Evolutionary conservation across 2,797 vertebrate genomes (phyloP).

Genomic region (Labroides dimidiatus): DNA sequence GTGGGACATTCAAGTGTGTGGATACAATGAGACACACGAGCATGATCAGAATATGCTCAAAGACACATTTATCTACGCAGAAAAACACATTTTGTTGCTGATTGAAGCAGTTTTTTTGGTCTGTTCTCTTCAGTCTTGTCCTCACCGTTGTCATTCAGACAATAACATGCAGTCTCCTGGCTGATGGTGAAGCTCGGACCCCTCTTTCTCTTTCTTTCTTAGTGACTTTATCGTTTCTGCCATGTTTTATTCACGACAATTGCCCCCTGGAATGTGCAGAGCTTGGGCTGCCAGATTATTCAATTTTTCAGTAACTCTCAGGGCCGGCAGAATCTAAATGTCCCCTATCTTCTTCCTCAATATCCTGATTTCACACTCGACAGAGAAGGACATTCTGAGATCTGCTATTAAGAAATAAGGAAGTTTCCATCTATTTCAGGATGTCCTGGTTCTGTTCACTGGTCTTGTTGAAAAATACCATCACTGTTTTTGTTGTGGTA

Average conservation of each 20-base stretch:
- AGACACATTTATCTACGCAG: neutral
- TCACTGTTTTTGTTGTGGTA: too few relatives aligned
- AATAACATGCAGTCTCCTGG: conserved; percentile 24
- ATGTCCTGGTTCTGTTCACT: conserved; percentile 2
- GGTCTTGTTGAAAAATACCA: too few relatives aligned
- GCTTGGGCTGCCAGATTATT: conserved; percentile 17
- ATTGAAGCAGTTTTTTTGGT: conserved; percentile 15
- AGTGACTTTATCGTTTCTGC: conserved; percentile 17
- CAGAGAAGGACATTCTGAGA: neutral
- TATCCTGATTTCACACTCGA: conserved; percentile 1
- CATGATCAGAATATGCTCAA: neutral
- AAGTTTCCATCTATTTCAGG: neutral
- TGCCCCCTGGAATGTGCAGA: conserved; percentile 39
- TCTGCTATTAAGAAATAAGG: neutral
- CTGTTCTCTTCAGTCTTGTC: conserved; percentile 19
- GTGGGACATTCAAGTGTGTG: conserved; percentile 54
- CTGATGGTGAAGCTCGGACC: conserved; percentile 29
- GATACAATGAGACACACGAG: conserved; percentile 23
- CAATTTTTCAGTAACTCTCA: conserved; percentile 8
- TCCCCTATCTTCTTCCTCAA: neutral
- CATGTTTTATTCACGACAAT: conserved; percentile 43
- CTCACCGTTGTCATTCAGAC: conserved; percentile 25
- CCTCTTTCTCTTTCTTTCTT: conserved; percentile 7
- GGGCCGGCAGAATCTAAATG: neutral
- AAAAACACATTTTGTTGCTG: neutral